Conservation (phyloP, 2,888 invertebrate genomes). For the Mactromeris polynyma region DNA sequence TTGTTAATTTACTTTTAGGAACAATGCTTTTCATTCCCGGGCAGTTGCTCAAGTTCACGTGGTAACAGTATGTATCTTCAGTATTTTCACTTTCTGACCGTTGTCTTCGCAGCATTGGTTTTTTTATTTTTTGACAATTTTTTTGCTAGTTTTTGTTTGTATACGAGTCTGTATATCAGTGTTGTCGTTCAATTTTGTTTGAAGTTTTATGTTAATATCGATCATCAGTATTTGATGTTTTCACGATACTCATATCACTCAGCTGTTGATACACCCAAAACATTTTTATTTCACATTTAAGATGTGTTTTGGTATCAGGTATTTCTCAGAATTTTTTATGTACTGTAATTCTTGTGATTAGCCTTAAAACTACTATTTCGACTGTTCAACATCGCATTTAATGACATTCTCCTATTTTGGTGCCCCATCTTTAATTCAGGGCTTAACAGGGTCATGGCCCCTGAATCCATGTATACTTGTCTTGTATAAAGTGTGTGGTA, state of each 20-base stretch:
- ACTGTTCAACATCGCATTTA: too few relatives aligned
- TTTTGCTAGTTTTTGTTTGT: conserved; percentile 2
- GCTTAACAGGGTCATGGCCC: too few relatives aligned
- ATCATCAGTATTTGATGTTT: background rate
- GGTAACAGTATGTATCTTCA: conserved; percentile 64
- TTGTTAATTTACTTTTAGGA: conserved; percentile 72
- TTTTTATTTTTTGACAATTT: background rate
- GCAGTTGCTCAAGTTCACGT: conserved; percentile 64
- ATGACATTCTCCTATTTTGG: too few relatives aligned
- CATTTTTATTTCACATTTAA: too few relatives aligned
- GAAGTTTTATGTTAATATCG: background rate
- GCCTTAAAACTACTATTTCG: too few relatives aligned
- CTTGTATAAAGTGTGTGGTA: too few relatives aligned
- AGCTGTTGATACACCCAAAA: background rate
- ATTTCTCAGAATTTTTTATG: too few relatives aligned
- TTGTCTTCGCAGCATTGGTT: background rate
- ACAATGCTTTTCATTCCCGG: conserved; percentile 70
- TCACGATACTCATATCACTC: background rate
- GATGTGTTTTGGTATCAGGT: too few relatives aligned
- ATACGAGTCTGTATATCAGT: background rate
- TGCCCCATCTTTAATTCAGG: too few relatives aligned
- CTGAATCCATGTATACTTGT: too few relatives aligned
- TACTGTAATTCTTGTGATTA: too few relatives aligned
- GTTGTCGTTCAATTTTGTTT: background rate
- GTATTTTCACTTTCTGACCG: background rate